Evolutionary conservation across 2,888 invertebrate species (phyloP), one percentile per base, ranked within the genome.

Genomic region (Tetranychus piercei): DNA sequence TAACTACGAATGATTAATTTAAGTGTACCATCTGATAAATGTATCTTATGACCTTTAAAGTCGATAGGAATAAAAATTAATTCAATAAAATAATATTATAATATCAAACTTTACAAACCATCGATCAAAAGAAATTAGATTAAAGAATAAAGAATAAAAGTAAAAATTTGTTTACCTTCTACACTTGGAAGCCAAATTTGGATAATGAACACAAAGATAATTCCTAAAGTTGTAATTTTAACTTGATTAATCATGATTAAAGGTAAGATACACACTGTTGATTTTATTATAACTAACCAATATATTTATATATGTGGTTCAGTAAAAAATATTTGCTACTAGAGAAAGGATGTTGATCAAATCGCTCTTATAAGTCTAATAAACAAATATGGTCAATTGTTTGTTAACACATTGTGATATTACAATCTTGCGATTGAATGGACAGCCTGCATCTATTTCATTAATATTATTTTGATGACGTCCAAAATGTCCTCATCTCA

Each of bases 21-120:
- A 82, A 87, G 72, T 43, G 45, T 20, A 4, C 72, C 72, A 69
- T 69, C 34, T 11, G 69, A 69, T 23, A 69, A 22, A 23, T 69
- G 69, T 23, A 20, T 6, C 22, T 20, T 23, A 69, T 69, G 11
- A 3, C 55, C 55, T 55, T 34, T 34, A 5, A 34, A 34, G 34
- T 34, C 34, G 34, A 34, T 34, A 34, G 3, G 34, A 34, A 34
- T 34, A 4, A 34, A 34, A 34, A 34, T 34, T 34, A 34, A 34
- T 3, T 4, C 1, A 34, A 34, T n/a, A n/a, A n/a, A n/a, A n/a
- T n/a, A n/a, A n/a, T n/a, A n/a, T n/a, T n/a, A n/a, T n/a, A 34
- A 34, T 5, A 34, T 3, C 5, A 34, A 18, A 55, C 9, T 9
- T 18, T 67, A 67, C n/a, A 18, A 9, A 22, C 11, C n/a, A 67